These are phyloP conservation scores for Diplosoma virens DNA, from an alignment of 23 tunicate species.

Conservation along the genomic window DNA sequence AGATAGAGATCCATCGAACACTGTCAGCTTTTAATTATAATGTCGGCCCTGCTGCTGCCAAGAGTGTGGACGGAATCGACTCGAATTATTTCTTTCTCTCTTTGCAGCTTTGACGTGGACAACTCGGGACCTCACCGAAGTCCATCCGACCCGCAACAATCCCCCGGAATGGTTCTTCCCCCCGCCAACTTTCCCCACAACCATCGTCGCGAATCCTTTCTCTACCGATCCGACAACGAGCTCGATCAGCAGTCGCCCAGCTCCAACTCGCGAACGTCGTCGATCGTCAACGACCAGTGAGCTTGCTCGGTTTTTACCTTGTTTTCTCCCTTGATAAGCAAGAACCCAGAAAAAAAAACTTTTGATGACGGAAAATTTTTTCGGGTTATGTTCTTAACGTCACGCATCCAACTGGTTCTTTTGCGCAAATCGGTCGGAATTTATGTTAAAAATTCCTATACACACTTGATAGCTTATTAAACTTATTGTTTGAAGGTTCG, in stretches of 20 bases:
- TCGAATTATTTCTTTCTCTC: neutral
- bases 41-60: no score
- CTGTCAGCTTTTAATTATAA: no score
- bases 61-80: neutral
- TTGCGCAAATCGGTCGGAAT: no score
- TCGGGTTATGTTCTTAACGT: neutral
- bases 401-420: no score
- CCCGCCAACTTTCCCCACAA: slow-evolving; percentile 27
- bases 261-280: slow-evolving; percentile 67
- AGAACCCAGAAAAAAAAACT: neutral
- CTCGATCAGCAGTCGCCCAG: slow-evolving; percentile 82
- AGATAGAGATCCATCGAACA: no score
- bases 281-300: slow-evolving; percentile 81
- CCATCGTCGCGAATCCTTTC: slow-evolving; percentile 77
- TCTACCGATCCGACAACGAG: slow-evolving; percentile 77
- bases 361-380: neutral
- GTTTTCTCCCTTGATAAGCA: neutral
- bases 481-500: no score
- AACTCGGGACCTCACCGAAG: slow-evolving; percentile 63
- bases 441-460: no score
- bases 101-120: slow-evolving; percentile 80
- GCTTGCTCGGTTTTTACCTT: no score
- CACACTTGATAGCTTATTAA: no score
- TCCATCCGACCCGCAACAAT: slow-evolving; percentile 73
- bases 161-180: slow-evolving; percentile 76